Evolutionary conservation across 2,113 vertebrate genomes (phyloP), one percentile per base, ranked within the genome.

Genomic region (Cephalopholis sonnerati): DNA sequence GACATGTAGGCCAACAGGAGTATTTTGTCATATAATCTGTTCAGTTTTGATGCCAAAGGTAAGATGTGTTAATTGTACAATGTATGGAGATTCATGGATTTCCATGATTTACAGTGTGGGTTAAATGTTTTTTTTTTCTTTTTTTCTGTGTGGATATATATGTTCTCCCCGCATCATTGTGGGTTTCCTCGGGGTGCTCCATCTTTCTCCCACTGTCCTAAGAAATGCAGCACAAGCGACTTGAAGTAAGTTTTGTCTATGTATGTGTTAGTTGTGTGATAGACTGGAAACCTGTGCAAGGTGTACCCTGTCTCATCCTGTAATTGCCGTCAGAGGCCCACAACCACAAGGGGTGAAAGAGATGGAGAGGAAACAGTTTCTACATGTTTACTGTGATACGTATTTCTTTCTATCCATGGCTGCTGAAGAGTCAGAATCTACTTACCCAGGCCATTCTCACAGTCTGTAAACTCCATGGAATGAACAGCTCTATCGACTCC

Each of bases 401-500:
- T 20, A 55, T 36, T 36, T 4, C 8, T 5, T 24, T 75, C 27
- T 61, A 51, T 41, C 7, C 10, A 25, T 48, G 18, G 20, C 16
- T 7, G 1, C 16, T 15, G 10, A 73, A 16, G 24, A 22, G 17
- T 24, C 5, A 20, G 7, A 53, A 11, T 5, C 0, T 4, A 93
- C 96, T 96, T 92, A 98, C 97, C 97, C 74, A 98, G 93, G 36
- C 97, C 97, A 0, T 97, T 97, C 79, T 96, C 94, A 64, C 97
- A 98, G 87, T 98, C 96, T 0, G 93, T 95, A 90, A 98, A 98
- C 68, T 98, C 97, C 64, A 97, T 95, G 84, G 95, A 95, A 64
- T 97, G 96, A 67, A 95, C 94, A 0, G 95, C 90, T 17, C 97
- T 95, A 46, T 97, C 97, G 48, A 96, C 96, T 77, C 97, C 97